Base-by-base conservation (phyloP, 2,888 invertebrate genomes). In the Entomobrya proxima region DNA sequence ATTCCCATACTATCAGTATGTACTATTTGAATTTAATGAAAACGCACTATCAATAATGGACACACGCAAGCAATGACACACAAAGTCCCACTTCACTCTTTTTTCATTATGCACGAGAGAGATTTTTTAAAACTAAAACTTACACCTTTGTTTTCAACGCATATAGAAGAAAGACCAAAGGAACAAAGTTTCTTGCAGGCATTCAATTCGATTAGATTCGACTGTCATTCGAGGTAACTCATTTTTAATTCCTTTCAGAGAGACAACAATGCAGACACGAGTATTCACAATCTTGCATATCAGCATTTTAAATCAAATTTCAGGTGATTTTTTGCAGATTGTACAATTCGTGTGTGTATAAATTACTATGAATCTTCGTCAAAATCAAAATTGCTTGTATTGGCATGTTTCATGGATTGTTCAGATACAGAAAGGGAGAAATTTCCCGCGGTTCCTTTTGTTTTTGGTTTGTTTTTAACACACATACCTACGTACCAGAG, bases 171-270 rank as follows among this genome's bases (percentile, higher is more conserved):
- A 47, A 13, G 4, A 40, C n/a, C 37, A 1, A 30, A 15, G 7
- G 32, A n/a, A n/a, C n/a, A 21, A 18, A 9, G 18, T 55, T 35
- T 55, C 32, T 61, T 37, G 30, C 13, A n/a, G n/a, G 67, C 11
- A 79, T 67, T 69, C 69, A 52, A 69, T 52, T 69, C 37, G 69
- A 79, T 79, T 79, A 67, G 67, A 27, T 69, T 52, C 67, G 30
- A 40, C 40, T 69, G 79, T 55, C 79, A 79, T 69, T 52, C 15
- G 27, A 24, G 24, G 67, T 40, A 35, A 67, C 37, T 24, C 24
- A 67, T 67, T 67, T 67, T 67, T 67, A 67, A 72, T 72, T 50
- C 32, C 27, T 44, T 27, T 44, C 27, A 40, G 1, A 50, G 2
- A 11, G 18, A 44, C 27, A 30, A 35, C 35, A n/a, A 37, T 9